Evolutionary conservation across 2,888 invertebrate genomes (phyloP).

Genomic region (Deilephila porcellus): DNA sequence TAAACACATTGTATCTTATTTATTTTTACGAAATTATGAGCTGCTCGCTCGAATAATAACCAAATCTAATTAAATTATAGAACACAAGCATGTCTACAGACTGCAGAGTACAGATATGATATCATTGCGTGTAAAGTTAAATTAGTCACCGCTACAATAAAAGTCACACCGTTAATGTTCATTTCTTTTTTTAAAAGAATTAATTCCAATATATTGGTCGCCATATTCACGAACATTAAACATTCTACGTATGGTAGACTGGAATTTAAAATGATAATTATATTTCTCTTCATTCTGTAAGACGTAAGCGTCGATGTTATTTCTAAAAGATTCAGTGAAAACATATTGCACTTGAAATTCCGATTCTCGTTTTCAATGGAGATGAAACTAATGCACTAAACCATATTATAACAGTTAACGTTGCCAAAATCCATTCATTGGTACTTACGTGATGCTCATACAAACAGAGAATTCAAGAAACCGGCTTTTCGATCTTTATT

Average conservation of each 20-base stretch:
- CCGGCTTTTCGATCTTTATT: background rate
- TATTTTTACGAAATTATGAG: background rate
- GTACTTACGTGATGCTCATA: background rate
- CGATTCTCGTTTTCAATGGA: background rate
- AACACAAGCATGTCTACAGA: background rate
- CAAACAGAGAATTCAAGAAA: slow-evolving; percentile 3
- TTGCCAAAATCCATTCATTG: slow-evolving; percentile 6
- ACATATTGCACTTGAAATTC: slow-evolving; percentile 1
- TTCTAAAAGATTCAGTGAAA: background rate
- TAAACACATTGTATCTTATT: slow-evolving; percentile 14
- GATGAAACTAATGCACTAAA: slow-evolving; percentile 6
- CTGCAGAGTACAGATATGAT: too few species aligned
- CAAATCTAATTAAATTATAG: background rate
- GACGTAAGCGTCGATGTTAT: too few species aligned
- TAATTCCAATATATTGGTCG: too few species aligned
- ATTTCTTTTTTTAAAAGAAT: too few species aligned
- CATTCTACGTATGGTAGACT: too few species aligned
- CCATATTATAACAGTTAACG: slow-evolving; percentile 3
- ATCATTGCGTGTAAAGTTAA: too few species aligned
- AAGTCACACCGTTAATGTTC: too few species aligned
- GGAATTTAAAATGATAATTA: too few species aligned
- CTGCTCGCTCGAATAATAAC: background rate
- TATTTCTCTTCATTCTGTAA: too few species aligned
- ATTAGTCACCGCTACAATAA: too few species aligned
- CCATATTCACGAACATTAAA: too few species aligned